Conservation (phyloP, 2,113 vertebrate species). For the Neodontobutis hainanensis region DNA sequence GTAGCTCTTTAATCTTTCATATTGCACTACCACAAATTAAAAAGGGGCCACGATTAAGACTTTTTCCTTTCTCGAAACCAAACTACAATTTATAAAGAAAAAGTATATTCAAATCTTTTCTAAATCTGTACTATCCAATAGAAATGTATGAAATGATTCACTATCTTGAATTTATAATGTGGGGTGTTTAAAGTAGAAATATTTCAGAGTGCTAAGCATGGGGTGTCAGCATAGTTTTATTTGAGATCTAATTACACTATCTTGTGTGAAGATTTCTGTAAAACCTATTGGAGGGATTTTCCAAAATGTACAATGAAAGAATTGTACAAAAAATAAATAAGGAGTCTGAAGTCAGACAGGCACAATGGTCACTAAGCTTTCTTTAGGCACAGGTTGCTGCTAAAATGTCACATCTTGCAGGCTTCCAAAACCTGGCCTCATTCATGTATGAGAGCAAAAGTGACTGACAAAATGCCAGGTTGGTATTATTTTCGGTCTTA, state of each 20-base stretch:
- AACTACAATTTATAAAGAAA: slow-evolving; percentile 20
- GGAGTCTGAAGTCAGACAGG: slow-evolving; percentile 60
- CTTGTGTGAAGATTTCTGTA: neutral
- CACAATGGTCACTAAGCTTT: slow-evolving; percentile 75
- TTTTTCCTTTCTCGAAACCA: neutral
- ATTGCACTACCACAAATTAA: slow-evolving; percentile 74
- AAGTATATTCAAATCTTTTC: neutral
- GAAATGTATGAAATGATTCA: slow-evolving; percentile 23
- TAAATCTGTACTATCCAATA: slow-evolving; percentile 7
- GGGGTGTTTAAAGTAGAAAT: neutral
- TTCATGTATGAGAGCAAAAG: slow-evolving; percentile 37
- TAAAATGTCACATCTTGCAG: slow-evolving; percentile 44
- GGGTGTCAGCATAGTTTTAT: neutral
- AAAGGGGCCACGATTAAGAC: slow-evolving; percentile 49
- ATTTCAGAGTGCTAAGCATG: neutral
- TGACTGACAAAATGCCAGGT: slow-evolving; percentile 46
- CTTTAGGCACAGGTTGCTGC: slow-evolving; percentile 54
- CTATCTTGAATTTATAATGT: slow-evolving; percentile 12
- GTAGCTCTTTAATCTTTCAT: slow-evolving; percentile 58
- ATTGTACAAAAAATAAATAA: slow-evolving; percentile 33
- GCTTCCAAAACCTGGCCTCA: slow-evolving; percentile 30
- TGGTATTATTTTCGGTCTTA: slow-evolving; percentile 27
- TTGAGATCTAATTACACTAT: neutral
- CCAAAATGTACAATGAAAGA: neutral
- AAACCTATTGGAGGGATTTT: neutral